A percentile compares a stretch with the other conserved stretches of the same genome.
These are phyloP conservation scores for Mechanitis messenoides DNA, from an alignment of 2,888 invertebrate genomes.

Conservation along the genomic window DNA sequence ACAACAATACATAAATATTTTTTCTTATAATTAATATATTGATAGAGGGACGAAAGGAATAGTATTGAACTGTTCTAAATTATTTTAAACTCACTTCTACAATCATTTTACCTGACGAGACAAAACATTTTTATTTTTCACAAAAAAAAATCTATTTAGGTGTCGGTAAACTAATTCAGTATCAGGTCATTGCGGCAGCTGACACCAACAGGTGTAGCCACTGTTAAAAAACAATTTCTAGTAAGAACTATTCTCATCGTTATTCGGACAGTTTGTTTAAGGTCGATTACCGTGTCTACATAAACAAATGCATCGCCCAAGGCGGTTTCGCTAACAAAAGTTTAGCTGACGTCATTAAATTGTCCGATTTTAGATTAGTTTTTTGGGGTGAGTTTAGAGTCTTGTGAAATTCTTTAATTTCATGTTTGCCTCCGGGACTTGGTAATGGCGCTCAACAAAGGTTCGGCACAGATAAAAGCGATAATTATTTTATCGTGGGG, in stretches of 20 bases:
- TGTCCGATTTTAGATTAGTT: conserved; percentile 59
- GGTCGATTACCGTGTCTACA: conserved; percentile 60
- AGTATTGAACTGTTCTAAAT: too few relatives aligned
- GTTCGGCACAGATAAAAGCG: conserved; percentile 65
- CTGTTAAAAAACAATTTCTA: conserved; percentile 40
- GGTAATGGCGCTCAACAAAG: conserved; percentile 41
- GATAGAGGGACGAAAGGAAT: too few relatives aligned
- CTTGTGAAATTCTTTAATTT: conserved; percentile 56
- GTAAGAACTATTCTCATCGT: conserved; percentile 35
- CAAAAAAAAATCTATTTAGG: conserved; percentile 40
- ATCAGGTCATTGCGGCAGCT: conserved; percentile 59
- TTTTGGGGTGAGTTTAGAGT: conserved; percentile 46
- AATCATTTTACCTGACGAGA: too few relatives aligned
- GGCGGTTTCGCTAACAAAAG: conserved; percentile 45
- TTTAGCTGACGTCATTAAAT: conserved; percentile 68
- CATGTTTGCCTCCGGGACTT: conserved; percentile 49
- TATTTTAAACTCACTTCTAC: too few relatives aligned
- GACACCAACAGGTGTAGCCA: conserved; percentile 34
- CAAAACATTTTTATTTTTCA: neutral
- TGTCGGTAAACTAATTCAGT: conserved; percentile 32
- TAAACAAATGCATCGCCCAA: conserved; percentile 49
- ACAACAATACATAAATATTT: too few relatives aligned
- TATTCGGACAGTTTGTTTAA: conserved; percentile 68
- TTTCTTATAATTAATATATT: too few relatives aligned
- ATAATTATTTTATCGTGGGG: conserved; percentile 73